Evolutionary conservation across 2,888 invertebrate genomes (phyloP).

Genomic region (Chaitophorus viminalis): DNA sequence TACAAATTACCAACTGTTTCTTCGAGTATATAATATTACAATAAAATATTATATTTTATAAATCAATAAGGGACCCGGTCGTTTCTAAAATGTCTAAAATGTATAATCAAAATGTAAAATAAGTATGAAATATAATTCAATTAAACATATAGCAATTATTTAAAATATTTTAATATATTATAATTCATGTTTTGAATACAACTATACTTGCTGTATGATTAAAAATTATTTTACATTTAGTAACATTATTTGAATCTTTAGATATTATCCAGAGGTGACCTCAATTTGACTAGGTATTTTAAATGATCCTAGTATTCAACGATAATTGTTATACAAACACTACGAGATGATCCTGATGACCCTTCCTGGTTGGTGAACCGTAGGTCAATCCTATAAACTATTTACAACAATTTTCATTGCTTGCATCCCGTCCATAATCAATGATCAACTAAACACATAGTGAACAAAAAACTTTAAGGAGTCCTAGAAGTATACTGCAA

Average conservation of each 20-base stretch:
- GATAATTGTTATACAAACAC: conserved; percentile 13
- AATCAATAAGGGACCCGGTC: no score
- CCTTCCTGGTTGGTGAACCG: conserved; percentile 16
- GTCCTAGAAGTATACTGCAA: not conserved
- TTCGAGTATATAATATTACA: no score
- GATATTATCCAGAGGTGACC: conserved; percentile 7
- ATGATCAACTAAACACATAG: not conserved
- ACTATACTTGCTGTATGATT: no score
- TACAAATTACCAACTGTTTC: no score
- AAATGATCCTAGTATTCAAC: conserved; percentile 12
- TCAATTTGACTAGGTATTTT: conserved; percentile 45
- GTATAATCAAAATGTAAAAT: not conserved
- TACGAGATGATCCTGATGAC: conserved; percentile 17
- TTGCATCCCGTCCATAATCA: conserved; percentile 27
- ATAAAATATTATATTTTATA: no score
- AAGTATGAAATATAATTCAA: not conserved
- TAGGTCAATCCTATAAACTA: conserved; percentile 33
- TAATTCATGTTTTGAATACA: not conserved
- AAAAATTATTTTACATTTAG: not conserved
- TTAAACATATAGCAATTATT: not conserved
- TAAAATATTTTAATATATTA: not conserved
- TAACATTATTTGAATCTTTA: not conserved
- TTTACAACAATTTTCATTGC: conserved; percentile 46
- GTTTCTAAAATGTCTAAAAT: not conserved
- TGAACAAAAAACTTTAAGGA: conserved; percentile 28